Base-by-base conservation (phyloP, 2,888 invertebrate species). In the Endotricha flammealis region DNA sequence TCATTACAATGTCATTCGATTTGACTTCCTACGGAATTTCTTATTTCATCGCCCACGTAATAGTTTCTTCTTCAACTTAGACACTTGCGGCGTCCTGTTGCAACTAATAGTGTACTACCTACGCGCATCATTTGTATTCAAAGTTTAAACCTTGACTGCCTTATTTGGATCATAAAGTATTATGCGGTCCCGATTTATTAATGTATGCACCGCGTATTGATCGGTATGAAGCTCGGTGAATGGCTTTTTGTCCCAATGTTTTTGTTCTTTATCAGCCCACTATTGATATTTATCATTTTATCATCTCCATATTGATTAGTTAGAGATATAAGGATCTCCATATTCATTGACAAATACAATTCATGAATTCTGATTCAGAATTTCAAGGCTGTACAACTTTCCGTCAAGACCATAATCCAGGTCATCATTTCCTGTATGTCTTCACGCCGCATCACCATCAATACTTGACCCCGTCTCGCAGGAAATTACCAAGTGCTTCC, bases 81-180 rank as follows among this genome's bases (percentile, higher is more conserved):
- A 41, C 50, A 44, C 47, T 45, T 44, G 42, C 43, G 50, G 50
- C 53, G 47, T 56, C 56, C 49, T 54, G 44, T 42, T 45, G 46
- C 41, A 48, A 35, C 32, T 34, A n/a, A 39, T 48, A 32, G 30
- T 32, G 36, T 32, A 32, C 65, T 35, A 47, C 79, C 79, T 61
- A 80, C 78, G 58, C 66, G 23, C 16, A 44, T 57, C 50, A 57
- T 79, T 71, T 54, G 54, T 67, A 76, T 80, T 66, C 79, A 67
- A 42, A 54, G 48, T 46, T 57, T 46, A 53, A 62, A 59, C 68
- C 71, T 65, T 64, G 32, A 42, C 38, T 36, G 42, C 71, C 68
- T 63, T 76, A 60, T 71, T 59, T 46, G 64, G 48, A 28, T 40
- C 48, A 53, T 37, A 45, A 40, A 48, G 52, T 28, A 13, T 51